Base-by-base conservation (phyloP, 2,888 invertebrate genomes). In the Eueremaeus valkanovi region DNA sequence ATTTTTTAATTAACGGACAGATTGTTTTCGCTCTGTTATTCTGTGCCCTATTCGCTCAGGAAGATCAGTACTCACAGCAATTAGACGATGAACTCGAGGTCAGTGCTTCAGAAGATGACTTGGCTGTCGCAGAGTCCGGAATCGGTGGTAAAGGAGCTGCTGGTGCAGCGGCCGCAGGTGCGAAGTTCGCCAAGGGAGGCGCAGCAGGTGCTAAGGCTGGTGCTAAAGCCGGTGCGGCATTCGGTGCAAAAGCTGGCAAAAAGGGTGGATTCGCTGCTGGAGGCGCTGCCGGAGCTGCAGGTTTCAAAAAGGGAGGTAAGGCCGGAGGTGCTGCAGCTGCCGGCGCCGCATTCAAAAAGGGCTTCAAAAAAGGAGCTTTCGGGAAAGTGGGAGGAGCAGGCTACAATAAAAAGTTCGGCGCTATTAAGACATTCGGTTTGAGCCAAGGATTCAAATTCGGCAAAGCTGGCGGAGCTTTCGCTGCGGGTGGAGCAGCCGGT, bases 381-480 rank as follows among this genome's bases (percentile, higher is more conserved):
- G 75, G 58, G 36, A 75, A 75, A 55, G 75, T 75, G 1, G 75
- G 75, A 24, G 75, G 75, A 13, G 75, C 75, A 0, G 75, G 75
- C 1, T 75, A 70, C 18, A 75, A 75, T 29, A 75, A 75, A 31
- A 75, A 75, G 29, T 75, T 75, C 27, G 75, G 75, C 2, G 70
- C 75, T n/a, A 40, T 75, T 16, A 75, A 75, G 45, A 75, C 75
- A 5, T 75, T 75, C 51, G 75, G 75, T 49, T 24, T 75, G 75
- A 70, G 68, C 21, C 75, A 75, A 72, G 75, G 76, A 24, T 76
- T 76, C 73, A 76, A 76, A 45, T 76, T 76, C 61, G 76, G 76
- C 21, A 76, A 76, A 42, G 76, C 76, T 42, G 76, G 66, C 73
- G 76, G 76, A 24, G 73, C 55, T 33, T 73, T 73, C 51, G 76